Evolutionary conservation across 2,797 vertebrate genomes (phyloP).

Genomic region (Myotis vivesi): DNA sequence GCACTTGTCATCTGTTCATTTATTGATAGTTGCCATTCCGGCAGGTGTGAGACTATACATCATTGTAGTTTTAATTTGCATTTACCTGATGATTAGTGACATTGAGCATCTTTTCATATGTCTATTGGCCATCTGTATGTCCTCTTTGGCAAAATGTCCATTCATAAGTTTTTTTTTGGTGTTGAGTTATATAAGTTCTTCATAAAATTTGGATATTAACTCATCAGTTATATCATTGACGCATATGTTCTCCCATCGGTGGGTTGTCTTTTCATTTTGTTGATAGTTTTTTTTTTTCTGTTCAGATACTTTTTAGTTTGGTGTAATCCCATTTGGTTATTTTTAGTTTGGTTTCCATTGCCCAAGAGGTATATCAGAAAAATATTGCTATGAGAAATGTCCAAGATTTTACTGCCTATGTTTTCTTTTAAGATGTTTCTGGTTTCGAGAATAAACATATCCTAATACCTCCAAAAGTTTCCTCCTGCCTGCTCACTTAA

Average conservation of each 20-base stretch:
- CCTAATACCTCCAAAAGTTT: neutral
- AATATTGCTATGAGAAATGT: neutral
- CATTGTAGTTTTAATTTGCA: neutral
- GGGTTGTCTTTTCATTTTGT: neutral
- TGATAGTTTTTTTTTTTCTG: neutral
- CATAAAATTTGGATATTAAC: neutral
- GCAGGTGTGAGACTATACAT: neutral
- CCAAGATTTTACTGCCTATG: neutral
- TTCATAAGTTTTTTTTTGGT: neutral
- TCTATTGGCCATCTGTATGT: neutral
- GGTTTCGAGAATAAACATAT: neutral
- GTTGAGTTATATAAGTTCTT: neutral
- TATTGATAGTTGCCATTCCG: neutral
- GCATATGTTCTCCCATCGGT: neutral
- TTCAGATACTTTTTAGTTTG: neutral
- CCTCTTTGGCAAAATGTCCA: neutral
- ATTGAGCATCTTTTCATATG: neutral
- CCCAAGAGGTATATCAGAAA: neutral
- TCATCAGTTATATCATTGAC: neutral
- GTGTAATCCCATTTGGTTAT: neutral
- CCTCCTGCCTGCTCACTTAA: neutral
- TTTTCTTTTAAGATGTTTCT: neutral
- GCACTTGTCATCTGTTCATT: neutral
- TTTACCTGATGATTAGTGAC: neutral
- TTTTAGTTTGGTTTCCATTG: neutral